Evolutionary conservation across 1,140 invertebrate genomes (phyloP), one percentile per base, ranked within the genome.

Genomic region (Aphelinus certus): DNA sequence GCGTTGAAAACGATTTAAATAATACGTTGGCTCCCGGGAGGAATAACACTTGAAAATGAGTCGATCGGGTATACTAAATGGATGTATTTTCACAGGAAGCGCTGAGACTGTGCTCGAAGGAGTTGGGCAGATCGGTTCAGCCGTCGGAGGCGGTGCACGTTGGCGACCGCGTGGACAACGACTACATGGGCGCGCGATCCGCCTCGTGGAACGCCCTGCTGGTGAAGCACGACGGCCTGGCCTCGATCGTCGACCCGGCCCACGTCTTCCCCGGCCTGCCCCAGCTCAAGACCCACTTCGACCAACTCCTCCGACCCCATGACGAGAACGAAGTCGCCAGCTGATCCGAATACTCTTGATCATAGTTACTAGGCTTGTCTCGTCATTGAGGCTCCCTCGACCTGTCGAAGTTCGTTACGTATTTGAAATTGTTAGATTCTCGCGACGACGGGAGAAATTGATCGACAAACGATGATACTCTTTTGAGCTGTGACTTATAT

Each of bases 121-220:
- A 76, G 9, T 63, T 51, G 45, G 48, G 58, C 1, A 47, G 70
- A 3, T 73, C 84, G 42, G 88, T 91, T 2, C 78, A 79, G 73
- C 88, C 94, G 0, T 76, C 87, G 7, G 89, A 95, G 81, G 93
- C 94, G 45, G 81, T 96, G 2, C 96, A 97, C 84, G 90, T 97
- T 70, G 96, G 96, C 3, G 94, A 97, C 88, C 91, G 91, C 77
- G 78, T 92, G 5, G 82, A 89, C 57, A 90, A 93, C 10, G 96
- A 97, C 86, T 97, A 94, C 84, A 61, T 90, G 4, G 95, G 93
- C 2, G 95, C 96, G 2, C 92, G 84, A 77, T 88, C 89, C 57
- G 90, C 91, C 45, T 93, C 93, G 1, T 96, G 95, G 94, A 90
- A 93, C 82, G 91, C 93, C n/a, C 84, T 92, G 51, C 81, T 94